phyloP scores from a whole-genome alignment of 2,113 vertebrate genomes.

The Hippocampus abdominalis region DNA sequence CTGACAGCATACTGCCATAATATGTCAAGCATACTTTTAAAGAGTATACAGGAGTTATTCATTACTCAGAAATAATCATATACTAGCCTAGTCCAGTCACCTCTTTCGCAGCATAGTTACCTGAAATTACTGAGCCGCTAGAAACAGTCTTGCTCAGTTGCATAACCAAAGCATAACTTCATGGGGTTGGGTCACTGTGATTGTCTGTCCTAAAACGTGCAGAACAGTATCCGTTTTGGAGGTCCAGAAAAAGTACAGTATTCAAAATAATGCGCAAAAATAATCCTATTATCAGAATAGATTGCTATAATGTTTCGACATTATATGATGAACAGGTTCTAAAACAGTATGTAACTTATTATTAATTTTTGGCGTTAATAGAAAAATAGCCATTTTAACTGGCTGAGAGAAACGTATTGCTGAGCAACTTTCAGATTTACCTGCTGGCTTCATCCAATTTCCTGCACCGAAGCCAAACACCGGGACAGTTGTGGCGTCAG shows the following conservation, averaged over 20 bases:
- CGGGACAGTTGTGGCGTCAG: neutral
- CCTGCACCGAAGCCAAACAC: neutral
- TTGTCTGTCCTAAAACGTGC: neutral
- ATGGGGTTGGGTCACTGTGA: conserved; percentile 50
- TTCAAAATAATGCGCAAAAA: neutral
- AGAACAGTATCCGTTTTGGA: conserved; percentile 9
- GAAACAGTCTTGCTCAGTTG: conserved; percentile 20
- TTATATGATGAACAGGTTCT: neutral
- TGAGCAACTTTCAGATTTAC: neutral
- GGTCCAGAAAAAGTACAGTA: neutral
- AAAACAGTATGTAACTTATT: neutral
- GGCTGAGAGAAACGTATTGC: neutral
- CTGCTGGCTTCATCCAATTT: conserved; percentile 27
- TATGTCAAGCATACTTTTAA: neutral
- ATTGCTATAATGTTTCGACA: neutral
- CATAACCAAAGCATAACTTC: conserved; percentile 47
- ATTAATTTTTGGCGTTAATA: neutral
- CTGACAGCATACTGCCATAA: neutral
- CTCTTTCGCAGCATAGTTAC: neutral
- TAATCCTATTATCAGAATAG: neutral
- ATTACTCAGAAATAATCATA: conserved; percentile 26
- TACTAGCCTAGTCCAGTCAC: neutral
- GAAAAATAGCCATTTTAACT: neutral
- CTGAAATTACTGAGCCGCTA: neutral
- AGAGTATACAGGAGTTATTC: conserved; percentile 20